A percentile compares a stretch with the other conserved stretches of the same genome.
phyloP scores from a whole-genome alignment of 2,888 invertebrate genomes.

The Branchinecta sandiegonensis region DNA sequence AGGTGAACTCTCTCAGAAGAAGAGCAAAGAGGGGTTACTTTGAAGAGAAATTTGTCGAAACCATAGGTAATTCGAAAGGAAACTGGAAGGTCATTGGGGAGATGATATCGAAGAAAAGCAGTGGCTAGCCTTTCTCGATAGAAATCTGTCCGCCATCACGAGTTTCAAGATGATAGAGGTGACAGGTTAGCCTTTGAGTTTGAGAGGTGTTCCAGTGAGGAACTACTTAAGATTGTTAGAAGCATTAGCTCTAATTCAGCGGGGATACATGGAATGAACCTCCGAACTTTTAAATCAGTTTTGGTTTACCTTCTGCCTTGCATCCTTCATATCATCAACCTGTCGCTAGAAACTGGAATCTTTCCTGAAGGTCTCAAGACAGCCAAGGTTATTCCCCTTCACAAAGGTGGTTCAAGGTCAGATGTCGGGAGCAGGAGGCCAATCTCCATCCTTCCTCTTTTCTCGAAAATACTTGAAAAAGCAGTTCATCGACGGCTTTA shows the following conservation, averaged over 20 bases:
- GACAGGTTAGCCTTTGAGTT: conserved; percentile 10
- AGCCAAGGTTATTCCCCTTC: conserved; percentile 7
- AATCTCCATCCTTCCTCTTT: conserved; percentile 11
- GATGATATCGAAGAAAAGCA: conserved; percentile 11
- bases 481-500: too few relatives aligned
- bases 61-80: too few relatives aligned
- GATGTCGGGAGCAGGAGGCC: conserved; percentile 10
- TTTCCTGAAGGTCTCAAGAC: conserved; percentile 11
- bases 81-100: conserved; percentile 11
- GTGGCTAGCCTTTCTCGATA: neutral
- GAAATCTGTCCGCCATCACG: neutral
- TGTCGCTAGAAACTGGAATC: conserved; percentile 14
- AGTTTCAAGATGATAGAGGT: too few relatives aligned
- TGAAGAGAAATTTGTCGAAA: too few relatives aligned
- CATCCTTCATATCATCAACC: too few relatives aligned
- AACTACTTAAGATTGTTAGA: conserved; percentile 11
- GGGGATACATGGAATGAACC: conserved; percentile 7
- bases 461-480: too few relatives aligned
- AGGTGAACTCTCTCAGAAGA: too few relatives aligned
- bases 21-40: too few relatives aligned
- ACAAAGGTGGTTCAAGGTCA: conserved; percentile 11
- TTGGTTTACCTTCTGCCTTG: too few relatives aligned
- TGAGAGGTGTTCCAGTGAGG: too few relatives aligned
- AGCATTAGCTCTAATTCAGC: conserved; percentile 7
- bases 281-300: too few relatives aligned